Percentiles rank a stretch among this genome's conserved stretches.
phyloP scores from a whole-genome alignment of 1,140 invertebrate species.

The Drosophila yakuba region DNA sequence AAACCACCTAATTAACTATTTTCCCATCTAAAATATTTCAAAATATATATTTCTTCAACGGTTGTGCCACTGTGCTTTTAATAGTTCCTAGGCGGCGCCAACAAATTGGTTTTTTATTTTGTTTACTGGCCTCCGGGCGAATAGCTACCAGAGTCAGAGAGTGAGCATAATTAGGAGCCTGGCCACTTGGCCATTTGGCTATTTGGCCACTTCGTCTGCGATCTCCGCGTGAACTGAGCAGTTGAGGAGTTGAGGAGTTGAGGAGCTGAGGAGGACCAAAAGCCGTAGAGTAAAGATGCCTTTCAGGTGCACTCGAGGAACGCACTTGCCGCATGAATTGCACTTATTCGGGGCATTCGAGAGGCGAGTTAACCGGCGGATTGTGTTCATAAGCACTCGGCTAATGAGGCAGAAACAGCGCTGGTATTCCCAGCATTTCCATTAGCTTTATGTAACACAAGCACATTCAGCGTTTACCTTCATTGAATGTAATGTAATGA shows the following conservation, averaged over 20 bases:
- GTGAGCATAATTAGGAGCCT: slow-evolving; percentile 63
- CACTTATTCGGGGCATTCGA: slow-evolving; percentile 52
- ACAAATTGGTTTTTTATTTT: slow-evolving; percentile 52
- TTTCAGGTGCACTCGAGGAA: slow-evolving; percentile 46
- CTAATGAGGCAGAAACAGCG: slow-evolving; percentile 60
- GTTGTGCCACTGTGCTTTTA: slow-evolving; percentile 28
- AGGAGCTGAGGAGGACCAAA: background rate
- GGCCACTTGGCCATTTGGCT: slow-evolving; percentile 25
- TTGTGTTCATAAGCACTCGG: slow-evolving; percentile 55
- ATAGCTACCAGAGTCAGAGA: slow-evolving; percentile 32
- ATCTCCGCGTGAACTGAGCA: slow-evolving; percentile 1
- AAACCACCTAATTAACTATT: background rate
- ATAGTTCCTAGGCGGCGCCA: slow-evolving; percentile 37
- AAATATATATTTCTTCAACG: background rate
- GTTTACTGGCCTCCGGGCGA: slow-evolving; percentile 33
- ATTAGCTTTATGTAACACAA: slow-evolving; percentile 67
- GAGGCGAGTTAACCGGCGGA: slow-evolving; percentile 35
- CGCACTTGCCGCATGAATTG: slow-evolving; percentile 69
- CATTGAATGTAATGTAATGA: slow-evolving; percentile 57
- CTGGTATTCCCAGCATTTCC: slow-evolving; percentile 61
- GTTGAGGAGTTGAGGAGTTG: no score
- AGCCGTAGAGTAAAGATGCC: slow-evolving; percentile 3
- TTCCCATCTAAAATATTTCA: background rate
- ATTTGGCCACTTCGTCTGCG: slow-evolving; percentile 12
- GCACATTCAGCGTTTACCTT: slow-evolving; percentile 54